phyloP scores from a whole-genome alignment of 2,888 invertebrate genomes.

The Pilophorus perplexus region DNA sequence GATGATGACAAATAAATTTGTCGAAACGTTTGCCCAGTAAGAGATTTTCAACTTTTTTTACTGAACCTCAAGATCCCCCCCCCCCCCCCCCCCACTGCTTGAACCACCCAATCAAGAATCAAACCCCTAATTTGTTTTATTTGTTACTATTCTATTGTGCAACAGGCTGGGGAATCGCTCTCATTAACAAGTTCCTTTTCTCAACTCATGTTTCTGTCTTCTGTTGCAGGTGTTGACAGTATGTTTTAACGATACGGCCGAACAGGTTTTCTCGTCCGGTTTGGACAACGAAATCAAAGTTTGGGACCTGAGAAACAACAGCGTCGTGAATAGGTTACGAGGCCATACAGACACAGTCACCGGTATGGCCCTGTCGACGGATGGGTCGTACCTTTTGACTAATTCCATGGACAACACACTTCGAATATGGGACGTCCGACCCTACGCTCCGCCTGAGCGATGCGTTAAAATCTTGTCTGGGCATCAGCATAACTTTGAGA shows the following conservation, averaged over 20 bases:
- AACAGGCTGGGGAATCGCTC: too few species aligned
- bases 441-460: constrained; percentile 88
- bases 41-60: too few species aligned
- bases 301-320: constrained; percentile 93
- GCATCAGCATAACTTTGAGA: constrained; percentile 97
- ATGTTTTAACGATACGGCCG: constrained; percentile 91
- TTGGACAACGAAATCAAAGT: constrained; percentile 97
- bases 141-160: too few species aligned
- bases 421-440: constrained; percentile 94
- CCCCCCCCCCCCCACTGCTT: too few species aligned
- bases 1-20: too few species aligned
- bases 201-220: too few species aligned
- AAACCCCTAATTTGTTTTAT: too few species aligned
- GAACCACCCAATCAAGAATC: too few species aligned
- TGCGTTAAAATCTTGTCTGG: constrained; percentile 90
- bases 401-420: constrained; percentile 97
- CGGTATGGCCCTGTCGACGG: constrained; percentile 76
- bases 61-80: too few species aligned
- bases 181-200: too few species aligned
- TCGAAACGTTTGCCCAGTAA: too few species aligned
- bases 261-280: constrained; percentile 86
- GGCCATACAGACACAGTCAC: constrained; percentile 97
- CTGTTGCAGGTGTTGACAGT: constrained; percentile 77
- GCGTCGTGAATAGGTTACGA: constrained; percentile 75
- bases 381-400: constrained; percentile 86